Evolutionary conservation across 2,888 invertebrate genomes (phyloP), one percentile per base, ranked within the genome.

Genomic region (Exephanes ischioxanthus): DNA sequence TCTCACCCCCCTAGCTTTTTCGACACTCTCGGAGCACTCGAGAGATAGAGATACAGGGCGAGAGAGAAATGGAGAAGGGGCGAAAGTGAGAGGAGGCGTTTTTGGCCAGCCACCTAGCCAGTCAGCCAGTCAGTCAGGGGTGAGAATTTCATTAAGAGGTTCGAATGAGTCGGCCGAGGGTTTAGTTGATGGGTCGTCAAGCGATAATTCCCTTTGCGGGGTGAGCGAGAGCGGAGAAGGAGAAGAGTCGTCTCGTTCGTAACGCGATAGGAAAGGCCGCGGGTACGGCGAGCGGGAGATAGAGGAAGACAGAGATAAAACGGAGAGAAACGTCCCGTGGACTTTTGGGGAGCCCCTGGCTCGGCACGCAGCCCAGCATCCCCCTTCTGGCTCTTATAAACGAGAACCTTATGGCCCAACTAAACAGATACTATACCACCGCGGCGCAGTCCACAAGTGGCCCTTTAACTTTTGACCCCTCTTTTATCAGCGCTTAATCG

Each of bases 141-240:
- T 93, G 94, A 94, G 94, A 94, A 94, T 94, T 94, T 94, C 94
- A 94, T 94, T 94, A 94, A 94, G 94, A 94, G 94, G 93, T 93
- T 93, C 93, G 94, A 94, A 94, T 92, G 93, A 93, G 92, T 92
- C 91, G 92, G 91, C 93, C 91, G 91, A 93, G 93, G 93, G 93
- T 92, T 93, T 93, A 92, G 92, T 94, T 93, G 94, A 94, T 94
- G 93, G 94, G 91, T 93, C 94, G 94, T 94, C 94, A 93, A 93
- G 93, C 93, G 94, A 94, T 94, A 94, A 94, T 94, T 94, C 93
- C 86, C 93, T 92, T 92, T 92, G 92, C 90, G 91, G 90, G 92
- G 92, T 55, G 78, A 61, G 68, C 73, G 70, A 75, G 41, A 71
- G 55, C 55, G 85, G 78, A 63, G 63, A 87, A 85, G 83, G 86